Evolutionary conservation across 2,797 vertebrate species (phyloP).

Genomic region (Pampus argenteus): DNA sequence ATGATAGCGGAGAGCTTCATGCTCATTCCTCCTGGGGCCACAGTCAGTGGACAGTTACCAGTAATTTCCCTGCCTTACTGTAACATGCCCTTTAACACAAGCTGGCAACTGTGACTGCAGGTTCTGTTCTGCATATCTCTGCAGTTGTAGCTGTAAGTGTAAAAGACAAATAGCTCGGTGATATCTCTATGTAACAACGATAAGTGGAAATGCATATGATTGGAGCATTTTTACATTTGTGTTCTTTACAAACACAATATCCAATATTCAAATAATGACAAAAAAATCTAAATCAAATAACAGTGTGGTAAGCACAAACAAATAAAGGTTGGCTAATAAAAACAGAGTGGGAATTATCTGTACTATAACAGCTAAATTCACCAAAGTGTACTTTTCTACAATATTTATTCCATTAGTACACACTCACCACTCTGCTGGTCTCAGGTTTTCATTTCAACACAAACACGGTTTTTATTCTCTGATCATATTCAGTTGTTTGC

Average conservation of each 20-base stretch:
- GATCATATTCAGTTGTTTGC: too few relatives aligned
- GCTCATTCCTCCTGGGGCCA: slow-evolving; percentile 28
- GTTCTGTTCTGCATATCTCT: slow-evolving; percentile 12
- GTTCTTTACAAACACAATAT: neutral
- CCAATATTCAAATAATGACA: too few relatives aligned
- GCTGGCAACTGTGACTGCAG: slow-evolving; percentile 26
- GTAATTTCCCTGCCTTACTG: slow-evolving; percentile 27
- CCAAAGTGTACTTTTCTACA: too few relatives aligned
- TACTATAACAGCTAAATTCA: too few relatives aligned
- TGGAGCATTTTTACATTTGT: neutral
- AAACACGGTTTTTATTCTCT: neutral
- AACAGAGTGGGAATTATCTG: too few relatives aligned
- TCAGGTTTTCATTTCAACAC: neutral
- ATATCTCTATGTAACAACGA: neutral
- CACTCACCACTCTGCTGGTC: neutral
- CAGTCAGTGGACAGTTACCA: slow-evolving; percentile 50
- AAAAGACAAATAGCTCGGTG: neutral
- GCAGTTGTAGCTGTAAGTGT: neutral
- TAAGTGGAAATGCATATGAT: neutral
- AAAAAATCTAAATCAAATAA: too few relatives aligned
- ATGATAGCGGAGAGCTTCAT: slow-evolving; percentile 50
- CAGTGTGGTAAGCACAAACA: too few relatives aligned
- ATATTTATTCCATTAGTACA: neutral
- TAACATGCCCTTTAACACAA: slow-evolving; percentile 37
- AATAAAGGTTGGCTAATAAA: too few relatives aligned